Base-by-base conservation (phyloP, 2,797 vertebrate genomes). In the Synanceia verrucosa region DNA sequence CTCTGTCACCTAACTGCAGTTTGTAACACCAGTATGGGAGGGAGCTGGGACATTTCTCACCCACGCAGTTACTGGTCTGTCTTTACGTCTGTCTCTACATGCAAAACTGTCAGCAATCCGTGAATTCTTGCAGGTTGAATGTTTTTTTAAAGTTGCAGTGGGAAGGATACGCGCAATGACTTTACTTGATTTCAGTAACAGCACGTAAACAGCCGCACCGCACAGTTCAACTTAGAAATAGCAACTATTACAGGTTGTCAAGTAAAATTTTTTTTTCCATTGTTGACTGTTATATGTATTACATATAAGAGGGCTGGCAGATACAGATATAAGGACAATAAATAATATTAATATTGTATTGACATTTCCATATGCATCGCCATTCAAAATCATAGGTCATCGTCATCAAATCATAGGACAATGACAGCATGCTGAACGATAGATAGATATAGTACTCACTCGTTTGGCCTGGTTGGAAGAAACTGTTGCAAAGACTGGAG, bases 401-500 rank as follows among this genome's bases (percentile, higher is more conserved):
- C n/a, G n/a, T n/a, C n/a, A n/a, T n/a, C n/a, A n/a, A n/a, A n/a
- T n/a, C n/a, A n/a, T n/a, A n/a, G n/a, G n/a, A n/a, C n/a, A n/a
- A n/a, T 28, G 26, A 39, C 58, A 59, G 26, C 29, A 26, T 55
- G 23, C 10, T 9, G 33, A 51, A 18, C 11, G 16, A 68, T 13
- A 1, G 23, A 59, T 0, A 23, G 9, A 23, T n/a, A 1, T 5
- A 4, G 21, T 31, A 92, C 93, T 93, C 90, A 98, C 98, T 92
- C 96, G 95, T 70, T 95, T 97, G 37, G 94, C 92, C 73, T 96
- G 97, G 88, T 86, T 95, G 41, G 95, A 85, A 37, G 94, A 89
- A 62, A 92, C 92, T 0, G 94, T 86, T 18, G 94, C 86, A 88
- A 96, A 85, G 71, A 90, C 91, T 5, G 96, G 94, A 84, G 92